Evolutionary conservation across 1,140 invertebrate genomes (phyloP), one percentile per base, ranked within the genome.

Genomic region (Berghia stephanieae): DNA sequence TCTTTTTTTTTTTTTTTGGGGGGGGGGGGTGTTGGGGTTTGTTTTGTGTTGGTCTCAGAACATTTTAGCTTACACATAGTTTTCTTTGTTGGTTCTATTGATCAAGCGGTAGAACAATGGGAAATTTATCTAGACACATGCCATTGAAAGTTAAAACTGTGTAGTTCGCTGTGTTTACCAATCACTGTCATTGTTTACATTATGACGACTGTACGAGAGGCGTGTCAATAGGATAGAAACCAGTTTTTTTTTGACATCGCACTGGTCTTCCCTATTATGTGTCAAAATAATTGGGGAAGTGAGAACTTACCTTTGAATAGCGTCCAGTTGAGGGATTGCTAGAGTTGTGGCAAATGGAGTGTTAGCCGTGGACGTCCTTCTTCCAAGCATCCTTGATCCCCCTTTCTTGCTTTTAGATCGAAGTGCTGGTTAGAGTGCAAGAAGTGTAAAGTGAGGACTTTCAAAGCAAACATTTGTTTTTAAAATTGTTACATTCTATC

Each of bases 291-390:
- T n/a, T 13, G 46, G 46, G n/a, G 13, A 49, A 49, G 13, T 49
- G 46, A 31, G 18, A 63, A 18, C 6, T 76, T 82, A 70, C 67
- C 76, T 55, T 72, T 87, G 86, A 40, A 89, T 89, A 44, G 86
- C 87, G 72, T 89, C 88, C 44, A 89, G 82, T 67, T 89, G 88
- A 13, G 88, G 88, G 52, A 89, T 88, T 24, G 86, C 84, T 44
- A 89, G 75, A 21, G 87, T 86, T 67, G 88, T 88, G 13, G 88
- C 85, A 57, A 86, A 69, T 16, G 87, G 86, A 18, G 83, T 72
- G 21, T 81, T 83, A 57, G 84, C 74, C 36, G 80, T 73, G 10
- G 86, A 86, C 6, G 84, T 79, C 52, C 85, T 66, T 49, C 76
- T 84, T 83, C n/a, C 82, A 70, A 71, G 75, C 78, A 18, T 68